Percentiles rank a stretch among this genome's conserved stretches.
Conservation (phyloP, 1,140 invertebrate genomes). For the Ceratina japonica region DNA sequence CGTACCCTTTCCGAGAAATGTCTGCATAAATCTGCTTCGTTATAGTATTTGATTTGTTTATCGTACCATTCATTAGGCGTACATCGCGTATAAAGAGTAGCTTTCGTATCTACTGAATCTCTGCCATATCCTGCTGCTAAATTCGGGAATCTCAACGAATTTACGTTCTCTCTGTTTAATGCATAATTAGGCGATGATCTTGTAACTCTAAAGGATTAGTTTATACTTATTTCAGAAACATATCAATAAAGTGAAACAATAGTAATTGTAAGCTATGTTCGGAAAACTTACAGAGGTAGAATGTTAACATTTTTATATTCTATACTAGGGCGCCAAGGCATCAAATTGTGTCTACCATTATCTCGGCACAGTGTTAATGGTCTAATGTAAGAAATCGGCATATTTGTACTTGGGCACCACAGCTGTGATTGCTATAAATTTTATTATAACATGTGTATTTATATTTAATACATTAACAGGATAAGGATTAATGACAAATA, state of each 20-base stretch:
- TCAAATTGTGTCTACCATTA: conserved; percentile 74
- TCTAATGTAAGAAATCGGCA: conserved; percentile 70
- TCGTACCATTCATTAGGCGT: conserved; percentile 95
- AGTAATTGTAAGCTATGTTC: too few relatives aligned
- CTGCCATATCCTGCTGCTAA: conserved; percentile 88
- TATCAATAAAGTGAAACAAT: conserved; percentile 11
- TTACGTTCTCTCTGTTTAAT: conserved; percentile 75
- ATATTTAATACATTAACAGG: not conserved
- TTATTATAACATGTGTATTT: conserved; percentile 30
- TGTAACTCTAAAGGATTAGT: conserved; percentile 57
- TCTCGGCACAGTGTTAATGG: conserved; percentile 63
- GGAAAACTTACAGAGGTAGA: conserved; percentile 82
- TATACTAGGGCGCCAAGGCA: conserved; percentile 88
- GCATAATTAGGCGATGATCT: conserved; percentile 67
- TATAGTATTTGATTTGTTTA: conserved; percentile 91
- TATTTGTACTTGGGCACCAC: conserved; percentile 79
- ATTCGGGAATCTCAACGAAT: conserved; percentile 88
- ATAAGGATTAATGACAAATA: not conserved
- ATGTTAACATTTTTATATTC: conserved; percentile 88
- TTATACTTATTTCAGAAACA: conserved; percentile 5
- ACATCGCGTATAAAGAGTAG: conserved; percentile 90
- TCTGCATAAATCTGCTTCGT: conserved; percentile 91
- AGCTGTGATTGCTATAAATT: conserved; percentile 82
- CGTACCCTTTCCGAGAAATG: conserved; percentile 91
- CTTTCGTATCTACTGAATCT: conserved; percentile 87